Percentiles rank a stretch among this genome's conserved stretches.
Evolutionary conservation across 1,140 invertebrate genomes (phyloP).

Genomic region (Ericerus pela): DNA sequence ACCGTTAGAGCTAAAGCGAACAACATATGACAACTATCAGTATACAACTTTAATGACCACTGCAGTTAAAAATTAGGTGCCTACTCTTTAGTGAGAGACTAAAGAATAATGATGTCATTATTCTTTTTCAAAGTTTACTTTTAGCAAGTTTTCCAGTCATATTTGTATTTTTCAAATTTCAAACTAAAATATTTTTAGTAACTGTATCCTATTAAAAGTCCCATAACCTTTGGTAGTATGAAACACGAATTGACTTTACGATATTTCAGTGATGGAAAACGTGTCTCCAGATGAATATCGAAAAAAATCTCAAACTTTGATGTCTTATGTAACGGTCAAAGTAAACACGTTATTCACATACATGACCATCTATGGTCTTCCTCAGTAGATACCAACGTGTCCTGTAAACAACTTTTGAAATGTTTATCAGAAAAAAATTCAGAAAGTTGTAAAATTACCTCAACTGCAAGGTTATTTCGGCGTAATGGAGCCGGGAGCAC

Average conservation of each 20-base stretch:
- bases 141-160: neutral
- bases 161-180: neutral
- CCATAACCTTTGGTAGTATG: no score
- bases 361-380: no score
- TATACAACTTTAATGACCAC: no score
- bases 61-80: neutral
- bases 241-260: neutral
- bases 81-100: neutral
- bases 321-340: neutral
- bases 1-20: no score
- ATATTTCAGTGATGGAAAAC: conserved; percentile 1
- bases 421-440: neutral
- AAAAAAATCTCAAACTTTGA: neutral
- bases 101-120: neutral
- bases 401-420: no score
- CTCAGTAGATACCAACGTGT: no score
- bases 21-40: no score
- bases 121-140: neutral
- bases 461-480: conserved; percentile 4
- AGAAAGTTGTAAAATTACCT: neutral
- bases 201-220: neutral
- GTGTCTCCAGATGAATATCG: neutral
- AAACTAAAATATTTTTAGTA: neutral
- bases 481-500: neutral
- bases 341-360: no score